Conservation (phyloP, 2,797 vertebrate species). For the Acanthurus leucopareius region DNA sequence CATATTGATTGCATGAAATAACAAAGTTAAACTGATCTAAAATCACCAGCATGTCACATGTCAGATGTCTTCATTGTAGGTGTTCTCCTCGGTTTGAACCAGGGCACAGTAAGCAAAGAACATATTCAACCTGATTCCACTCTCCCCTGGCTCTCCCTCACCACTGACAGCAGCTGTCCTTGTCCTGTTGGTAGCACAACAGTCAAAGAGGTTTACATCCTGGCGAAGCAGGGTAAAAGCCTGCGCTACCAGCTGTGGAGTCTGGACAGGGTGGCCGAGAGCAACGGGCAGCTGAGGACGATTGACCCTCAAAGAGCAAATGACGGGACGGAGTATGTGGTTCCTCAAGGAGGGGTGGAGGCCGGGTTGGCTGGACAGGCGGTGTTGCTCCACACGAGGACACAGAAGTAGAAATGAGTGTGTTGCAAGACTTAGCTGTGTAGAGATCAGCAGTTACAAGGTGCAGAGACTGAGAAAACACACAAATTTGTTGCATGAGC, state of each 20-base stretch:
- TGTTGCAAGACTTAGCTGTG: not conserved
- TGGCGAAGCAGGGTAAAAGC: conserved; percentile 96
- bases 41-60: not conserved
- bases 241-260: conserved; percentile 92
- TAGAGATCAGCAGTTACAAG: not conserved
- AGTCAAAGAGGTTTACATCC: conserved; percentile 81
- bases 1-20: not conserved
- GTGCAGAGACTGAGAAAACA: not conserved
- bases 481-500: not conserved
- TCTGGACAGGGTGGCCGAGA: conserved; percentile 81
- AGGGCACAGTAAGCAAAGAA: conserved; percentile 41
- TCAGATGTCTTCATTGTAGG: conserved; percentile 74
- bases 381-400: conserved; percentile 84
- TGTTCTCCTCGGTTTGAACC: conserved; percentile 85
- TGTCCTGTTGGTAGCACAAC: conserved; percentile 40
- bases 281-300: conserved; percentile 89
- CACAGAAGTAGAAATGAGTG: conserved; percentile 4
- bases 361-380: conserved; percentile 89
- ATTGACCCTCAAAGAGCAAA: conserved; percentile 87
- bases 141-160: conserved; percentile 72
- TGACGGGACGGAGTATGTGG: conserved; percentile 87
- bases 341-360: conserved; percentile 87
- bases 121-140: conserved; percentile 75
- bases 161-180: conserved; percentile 12
- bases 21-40: not conserved